Base-by-base conservation (phyloP, 2,888 invertebrate genomes). In the Salpingus planirostris region DNA sequence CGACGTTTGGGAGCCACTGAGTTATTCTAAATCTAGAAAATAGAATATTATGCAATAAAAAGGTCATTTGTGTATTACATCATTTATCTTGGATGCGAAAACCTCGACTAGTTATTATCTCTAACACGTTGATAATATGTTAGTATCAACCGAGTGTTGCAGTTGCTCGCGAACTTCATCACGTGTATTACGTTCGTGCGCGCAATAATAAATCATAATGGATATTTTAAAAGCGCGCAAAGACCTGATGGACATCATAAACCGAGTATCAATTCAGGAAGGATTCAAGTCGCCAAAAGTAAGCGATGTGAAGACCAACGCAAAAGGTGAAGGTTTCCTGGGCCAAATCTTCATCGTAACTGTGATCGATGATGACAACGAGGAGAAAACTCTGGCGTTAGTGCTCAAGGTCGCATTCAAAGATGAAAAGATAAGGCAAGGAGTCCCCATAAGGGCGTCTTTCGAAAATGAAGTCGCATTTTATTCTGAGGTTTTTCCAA, bases 311-410 rank as follows among this genome's bases (percentile, higher is more conserved):
- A 22, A 28, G 14, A 35, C 35, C 3, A 35, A 35, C 24, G 27
- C 30, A 13, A 35, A 35, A 27, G 38, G 38, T 10, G 38, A 38
- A 13, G 38, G 38, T 13, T 38, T 26, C 18, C 24, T 38, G 8
- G 38, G 38, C 2, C 33, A 38, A 11, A 33, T 38, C 11, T 29
- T 30, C 21, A 29, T 38, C 27, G 27, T 33, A 5, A 33, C 22
- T 1, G 26, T 37, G 8, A 6, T 18, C 10, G 26, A 25, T 8
- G 38, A 38, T 12, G 12, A 26, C 2, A 3, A 14, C 15, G 23
- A 11, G 8, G 22, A 11, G 8, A 31, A 27, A n/a, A 21, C 23
- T 2, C n/a, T 34, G 2, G 24, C 29, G 2, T 7, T 34, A n/a
- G 26, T 34, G 6, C 13, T 35, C 2, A 35, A 35, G 23, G 21